Conservation (phyloP, 2,113 vertebrate species). For the Chlorodrepanis virens region DNA sequence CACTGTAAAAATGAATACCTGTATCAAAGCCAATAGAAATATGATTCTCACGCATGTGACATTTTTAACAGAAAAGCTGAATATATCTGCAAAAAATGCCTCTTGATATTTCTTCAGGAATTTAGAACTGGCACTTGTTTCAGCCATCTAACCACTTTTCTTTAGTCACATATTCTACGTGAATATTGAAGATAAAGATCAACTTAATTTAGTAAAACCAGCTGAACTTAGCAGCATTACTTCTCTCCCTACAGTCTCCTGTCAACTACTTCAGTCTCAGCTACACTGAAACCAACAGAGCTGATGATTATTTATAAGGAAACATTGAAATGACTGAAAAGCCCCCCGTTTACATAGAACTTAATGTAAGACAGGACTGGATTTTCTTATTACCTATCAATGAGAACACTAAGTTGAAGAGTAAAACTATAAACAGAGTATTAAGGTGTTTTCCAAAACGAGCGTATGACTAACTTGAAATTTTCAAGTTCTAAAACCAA, state of each 20-base stretch:
- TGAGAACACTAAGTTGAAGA: not conserved
- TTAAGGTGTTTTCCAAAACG: not conserved
- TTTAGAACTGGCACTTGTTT: not conserved
- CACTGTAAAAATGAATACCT: not conserved
- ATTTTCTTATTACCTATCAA: not conserved
- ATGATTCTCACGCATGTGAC: not conserved
- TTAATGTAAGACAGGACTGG: not conserved
- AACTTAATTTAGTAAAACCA: not conserved
- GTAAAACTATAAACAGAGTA: not conserved
- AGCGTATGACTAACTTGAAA: not conserved
- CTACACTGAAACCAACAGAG: not conserved
- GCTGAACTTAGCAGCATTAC: not conserved
- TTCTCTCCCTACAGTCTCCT: not conserved
- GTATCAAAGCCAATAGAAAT: not conserved
- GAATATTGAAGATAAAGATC: not conserved
- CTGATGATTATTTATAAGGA: not conserved
- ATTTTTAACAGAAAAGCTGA: not conserved
- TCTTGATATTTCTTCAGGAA: not conserved
- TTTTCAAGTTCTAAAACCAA: not conserved
- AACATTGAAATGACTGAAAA: not conserved
- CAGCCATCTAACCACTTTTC: not conserved
- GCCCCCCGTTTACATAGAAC: not conserved
- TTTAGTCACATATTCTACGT: not conserved
- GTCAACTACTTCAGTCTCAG: not conserved
- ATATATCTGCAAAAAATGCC: not conserved